Evolutionary conservation across 2,888 invertebrate genomes (phyloP).

Genomic region (Alcis repandata): DNA sequence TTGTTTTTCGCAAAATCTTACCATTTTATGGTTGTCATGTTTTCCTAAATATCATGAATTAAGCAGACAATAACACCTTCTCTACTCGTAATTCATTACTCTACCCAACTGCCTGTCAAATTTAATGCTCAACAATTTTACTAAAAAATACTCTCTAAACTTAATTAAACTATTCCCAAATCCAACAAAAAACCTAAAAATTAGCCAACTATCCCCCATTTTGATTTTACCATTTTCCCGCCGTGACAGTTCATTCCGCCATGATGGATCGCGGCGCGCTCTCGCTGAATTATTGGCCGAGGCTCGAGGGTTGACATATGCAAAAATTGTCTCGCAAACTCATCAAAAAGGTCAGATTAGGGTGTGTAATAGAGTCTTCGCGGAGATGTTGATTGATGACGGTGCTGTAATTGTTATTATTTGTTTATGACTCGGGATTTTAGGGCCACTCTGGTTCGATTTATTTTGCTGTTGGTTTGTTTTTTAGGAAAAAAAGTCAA

Average conservation of each 20-base stretch:
- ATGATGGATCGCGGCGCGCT: slow-evolving; percentile 79
- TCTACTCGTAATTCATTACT: no score
- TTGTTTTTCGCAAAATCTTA: no score
- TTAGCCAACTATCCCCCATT: slow-evolving; percentile 58
- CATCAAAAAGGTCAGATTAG: slow-evolving; percentile 79
- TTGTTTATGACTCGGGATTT: slow-evolving; percentile 41
- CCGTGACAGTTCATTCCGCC: slow-evolving; percentile 83
- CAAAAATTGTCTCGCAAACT: slow-evolving; percentile 84
- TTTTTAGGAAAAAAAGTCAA: neutral
- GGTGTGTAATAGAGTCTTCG: slow-evolving; percentile 69
- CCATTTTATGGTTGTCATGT: no score
- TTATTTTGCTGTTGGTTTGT: slow-evolving; percentile 11
- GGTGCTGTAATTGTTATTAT: slow-evolving; percentile 48
- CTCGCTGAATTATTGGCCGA: slow-evolving; percentile 76
- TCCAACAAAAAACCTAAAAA: slow-evolving; percentile 30
- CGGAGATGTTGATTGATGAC: slow-evolving; percentile 52
- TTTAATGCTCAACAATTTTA: no score
- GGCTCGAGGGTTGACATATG: slow-evolving; percentile 80
- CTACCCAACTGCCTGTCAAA: no score
- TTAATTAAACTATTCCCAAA: neutral
- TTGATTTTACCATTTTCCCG: slow-evolving; percentile 73
- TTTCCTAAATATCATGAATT: no score
- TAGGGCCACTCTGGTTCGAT: slow-evolving; percentile 27
- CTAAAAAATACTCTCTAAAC: neutral
- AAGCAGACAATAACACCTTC: no score